Evolutionary conservation across 1,140 invertebrate genomes (phyloP).

Genomic region (Bemisia tabaci): DNA sequence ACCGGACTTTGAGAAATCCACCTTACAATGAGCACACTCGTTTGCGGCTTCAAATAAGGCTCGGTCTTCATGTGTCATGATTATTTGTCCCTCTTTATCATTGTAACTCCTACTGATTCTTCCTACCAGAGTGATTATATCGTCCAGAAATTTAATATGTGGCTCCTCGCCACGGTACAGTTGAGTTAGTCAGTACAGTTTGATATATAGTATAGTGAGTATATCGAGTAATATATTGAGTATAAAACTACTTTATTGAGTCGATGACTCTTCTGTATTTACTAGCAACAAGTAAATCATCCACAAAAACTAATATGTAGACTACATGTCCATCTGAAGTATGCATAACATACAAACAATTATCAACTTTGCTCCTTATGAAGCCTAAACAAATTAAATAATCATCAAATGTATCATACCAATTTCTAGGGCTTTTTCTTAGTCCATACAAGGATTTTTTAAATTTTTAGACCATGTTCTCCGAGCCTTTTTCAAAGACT

Average conservation of each 20-base stretch:
- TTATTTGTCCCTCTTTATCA: too few relatives aligned
- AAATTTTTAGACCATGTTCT: slow-evolving; percentile 11
- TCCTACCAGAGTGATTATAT: too few relatives aligned
- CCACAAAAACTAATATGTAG: slow-evolving; percentile 12
- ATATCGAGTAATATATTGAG: too few relatives aligned
- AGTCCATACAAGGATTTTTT: slow-evolving; percentile 21
- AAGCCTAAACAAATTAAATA: slow-evolving; percentile 9
- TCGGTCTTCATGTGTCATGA: too few relatives aligned
- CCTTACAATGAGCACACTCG: too few relatives aligned
- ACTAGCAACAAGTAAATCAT: slow-evolving; percentile 9
- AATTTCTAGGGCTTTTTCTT: slow-evolving; percentile 21
- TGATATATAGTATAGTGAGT: too few relatives aligned
- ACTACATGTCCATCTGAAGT: not conserved
- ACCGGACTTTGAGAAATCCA: too few relatives aligned
- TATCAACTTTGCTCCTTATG: slow-evolving; percentile 7
- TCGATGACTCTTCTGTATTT: not conserved
- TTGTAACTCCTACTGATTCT: too few relatives aligned
- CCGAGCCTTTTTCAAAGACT: slow-evolving; percentile 6
- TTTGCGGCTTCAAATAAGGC: too few relatives aligned
- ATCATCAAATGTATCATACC: slow-evolving; percentile 18
- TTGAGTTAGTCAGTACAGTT: too few relatives aligned
- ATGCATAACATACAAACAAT: slow-evolving; percentile 13
- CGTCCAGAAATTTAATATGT: too few relatives aligned
- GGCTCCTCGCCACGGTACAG: too few relatives aligned
- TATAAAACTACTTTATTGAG: not conserved